phyloP scores from a whole-genome alignment of 2,113 vertebrate genomes.

The Dolichallabes microphthalmus region DNA sequence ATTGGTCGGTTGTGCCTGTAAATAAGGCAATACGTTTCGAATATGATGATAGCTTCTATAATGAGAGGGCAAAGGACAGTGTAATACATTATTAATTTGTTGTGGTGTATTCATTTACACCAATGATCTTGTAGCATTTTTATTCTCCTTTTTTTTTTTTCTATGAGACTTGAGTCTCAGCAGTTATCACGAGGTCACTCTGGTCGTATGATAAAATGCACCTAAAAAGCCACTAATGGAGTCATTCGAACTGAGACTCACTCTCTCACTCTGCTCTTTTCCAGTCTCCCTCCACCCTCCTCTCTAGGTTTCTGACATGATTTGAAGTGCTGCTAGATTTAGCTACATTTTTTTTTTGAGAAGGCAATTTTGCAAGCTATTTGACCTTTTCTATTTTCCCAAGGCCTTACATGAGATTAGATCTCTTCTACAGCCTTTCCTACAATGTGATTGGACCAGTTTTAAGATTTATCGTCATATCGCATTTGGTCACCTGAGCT shows the following conservation, averaged over 20 bases:
- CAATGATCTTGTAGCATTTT: not conserved
- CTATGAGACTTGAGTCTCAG: not conserved
- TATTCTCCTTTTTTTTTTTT: not conserved
- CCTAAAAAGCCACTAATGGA: conserved; percentile 32
- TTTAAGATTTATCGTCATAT: conserved; percentile 71
- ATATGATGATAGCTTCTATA: conserved; percentile 74
- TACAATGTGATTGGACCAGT: conserved; percentile 70
- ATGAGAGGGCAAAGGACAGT: not conserved
- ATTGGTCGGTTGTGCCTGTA: conserved; percentile 63
- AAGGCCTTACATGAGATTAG: conserved; percentile 73
- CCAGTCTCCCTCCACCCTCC: conserved; percentile 52
- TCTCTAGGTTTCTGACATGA: conserved; percentile 63
- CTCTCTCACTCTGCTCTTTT: conserved; percentile 47
- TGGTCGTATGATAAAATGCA: not conserved
- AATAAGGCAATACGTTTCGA: conserved; percentile 75
- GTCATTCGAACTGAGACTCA: not conserved
- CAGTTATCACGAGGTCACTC: not conserved
- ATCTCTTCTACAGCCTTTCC: conserved; percentile 73
- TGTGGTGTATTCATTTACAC: not conserved
- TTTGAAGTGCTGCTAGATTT: conserved; percentile 72
- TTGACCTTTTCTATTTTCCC: conserved; percentile 79
- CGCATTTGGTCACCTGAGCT: conserved; percentile 55
- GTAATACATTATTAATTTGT: not conserved
- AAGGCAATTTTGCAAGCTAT: conserved; percentile 73
- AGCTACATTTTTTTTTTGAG: conserved; percentile 65